These are phyloP conservation scores for Mellilla xanthometata DNA, from an alignment of 2,888 invertebrate genomes.

Conservation along the genomic window DNA sequence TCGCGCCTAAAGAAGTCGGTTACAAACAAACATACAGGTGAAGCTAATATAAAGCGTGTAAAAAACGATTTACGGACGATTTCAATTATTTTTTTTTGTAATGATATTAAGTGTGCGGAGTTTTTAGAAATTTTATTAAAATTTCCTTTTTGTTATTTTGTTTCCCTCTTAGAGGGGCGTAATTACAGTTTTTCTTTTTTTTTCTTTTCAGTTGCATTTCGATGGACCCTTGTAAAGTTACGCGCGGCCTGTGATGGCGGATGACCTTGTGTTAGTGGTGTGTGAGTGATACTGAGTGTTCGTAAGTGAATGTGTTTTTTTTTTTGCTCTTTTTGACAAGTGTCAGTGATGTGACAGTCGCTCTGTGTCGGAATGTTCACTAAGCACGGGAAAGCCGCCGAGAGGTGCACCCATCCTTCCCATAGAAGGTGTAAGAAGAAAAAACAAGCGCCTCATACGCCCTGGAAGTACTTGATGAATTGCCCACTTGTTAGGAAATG, in stretches of 20 bases:
- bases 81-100: too few relatives aligned
- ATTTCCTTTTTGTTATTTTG: slow-evolving; percentile 41
- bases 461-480: slow-evolving; percentile 84
- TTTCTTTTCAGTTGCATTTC: slow-evolving; percentile 79
- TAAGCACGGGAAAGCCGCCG: slow-evolving; percentile 75
- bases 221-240: slow-evolving; percentile 62
- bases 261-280: slow-evolving; percentile 66
- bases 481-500: slow-evolving; percentile 84
- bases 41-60: too few relatives aligned
- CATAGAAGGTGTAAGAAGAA: slow-evolving; percentile 78
- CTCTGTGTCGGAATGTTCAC: slow-evolving; percentile 77
- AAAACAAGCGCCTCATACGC: slow-evolving; percentile 76
- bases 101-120: too few relatives aligned
- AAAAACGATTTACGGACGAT: too few relatives aligned
- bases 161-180: slow-evolving; percentile 36
- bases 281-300: slow-evolving; percentile 61
- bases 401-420: slow-evolving; percentile 72
- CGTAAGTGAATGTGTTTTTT: slow-evolving; percentile 47
- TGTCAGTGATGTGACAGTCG: slow-evolving; percentile 76
- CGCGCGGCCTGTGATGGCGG: slow-evolving; percentile 69
- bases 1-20: too few relatives aligned
- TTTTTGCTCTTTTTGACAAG: slow-evolving; percentile 12
- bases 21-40: too few relatives aligned
- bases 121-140: too few relatives aligned
- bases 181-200: slow-evolving; percentile 71